A percentile compares a stretch with the other conserved stretches of the same genome.
phyloP scores from a whole-genome alignment of 2,888 invertebrate genomes.

The Punctoribates punctum region DNA sequence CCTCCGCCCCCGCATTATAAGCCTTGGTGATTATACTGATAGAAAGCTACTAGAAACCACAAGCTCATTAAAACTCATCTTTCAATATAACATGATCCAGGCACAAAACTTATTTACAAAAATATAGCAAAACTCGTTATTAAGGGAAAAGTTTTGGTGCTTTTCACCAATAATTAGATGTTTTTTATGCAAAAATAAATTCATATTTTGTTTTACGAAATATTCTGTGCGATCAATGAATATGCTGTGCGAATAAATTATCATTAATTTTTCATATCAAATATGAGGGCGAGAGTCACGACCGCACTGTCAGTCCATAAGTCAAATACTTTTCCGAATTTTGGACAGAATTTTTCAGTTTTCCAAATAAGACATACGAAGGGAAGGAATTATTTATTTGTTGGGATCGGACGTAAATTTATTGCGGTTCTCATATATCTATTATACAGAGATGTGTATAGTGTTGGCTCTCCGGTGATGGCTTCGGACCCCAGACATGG shows the following conservation, averaged over 20 bases:
- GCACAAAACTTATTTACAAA: too few species aligned
- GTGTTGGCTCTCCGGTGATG: not conserved
- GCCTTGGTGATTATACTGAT: too few species aligned
- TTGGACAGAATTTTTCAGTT: too few species aligned
- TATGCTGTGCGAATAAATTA: not conserved
- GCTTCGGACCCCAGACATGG: not conserved
- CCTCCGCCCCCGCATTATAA: too few species aligned
- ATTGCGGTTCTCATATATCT: conserved; percentile 3
- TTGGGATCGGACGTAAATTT: not conserved
- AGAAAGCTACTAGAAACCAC: too few species aligned
- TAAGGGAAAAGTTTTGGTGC: too few species aligned
- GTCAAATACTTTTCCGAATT: not conserved
- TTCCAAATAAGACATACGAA: too few species aligned
- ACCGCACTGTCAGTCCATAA: conserved; percentile 14
- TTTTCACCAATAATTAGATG: not conserved
- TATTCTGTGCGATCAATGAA: not conserved
- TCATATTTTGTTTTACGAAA: too few species aligned
- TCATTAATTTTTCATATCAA: not conserved
- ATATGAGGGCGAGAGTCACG: not conserved
- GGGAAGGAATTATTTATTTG: too few species aligned
- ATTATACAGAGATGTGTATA: too few species aligned
- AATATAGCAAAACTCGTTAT: too few species aligned
- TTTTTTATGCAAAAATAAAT: not conserved
- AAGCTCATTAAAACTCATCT: not conserved
- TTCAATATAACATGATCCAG: too few species aligned